A percentile compares a stretch with the other conserved stretches of the same genome.
These are phyloP conservation scores for Dryadula phaetusa DNA, from an alignment of 2,888 invertebrate genomes.

Conservation along the genomic window DNA sequence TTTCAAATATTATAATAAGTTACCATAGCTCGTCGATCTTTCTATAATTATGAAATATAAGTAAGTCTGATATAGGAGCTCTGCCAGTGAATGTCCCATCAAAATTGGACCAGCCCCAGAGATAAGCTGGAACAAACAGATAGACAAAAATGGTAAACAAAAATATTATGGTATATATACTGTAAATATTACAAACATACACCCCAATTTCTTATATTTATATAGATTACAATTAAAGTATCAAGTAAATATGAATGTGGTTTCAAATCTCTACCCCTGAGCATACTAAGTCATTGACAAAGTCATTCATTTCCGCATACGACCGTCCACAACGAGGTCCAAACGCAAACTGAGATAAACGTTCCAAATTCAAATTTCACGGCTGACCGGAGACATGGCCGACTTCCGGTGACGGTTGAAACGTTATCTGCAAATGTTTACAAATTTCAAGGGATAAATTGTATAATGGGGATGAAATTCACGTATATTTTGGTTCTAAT, in stretches of 20 bases:
- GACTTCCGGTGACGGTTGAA: constrained; percentile 57
- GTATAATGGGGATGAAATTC: background rate
- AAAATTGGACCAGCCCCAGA: too few species aligned
- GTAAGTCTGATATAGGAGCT: too few species aligned
- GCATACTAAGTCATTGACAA: constrained; percentile 21
- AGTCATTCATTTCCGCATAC: constrained; percentile 64
- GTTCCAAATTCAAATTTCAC: constrained; percentile 81
- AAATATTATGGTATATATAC: too few species aligned
- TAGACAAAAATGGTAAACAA: too few species aligned
- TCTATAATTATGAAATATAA: too few species aligned
- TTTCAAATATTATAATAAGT: too few species aligned
- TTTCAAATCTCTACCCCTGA: background rate
- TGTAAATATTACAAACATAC: too few species aligned
- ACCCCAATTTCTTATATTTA: too few species aligned
- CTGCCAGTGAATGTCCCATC: too few species aligned
- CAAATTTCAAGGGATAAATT: constrained; percentile 9
- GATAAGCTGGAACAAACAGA: too few species aligned
- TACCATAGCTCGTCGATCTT: too few species aligned
- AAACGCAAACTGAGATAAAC: constrained; percentile 67
- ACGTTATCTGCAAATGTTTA: constrained; percentile 19
- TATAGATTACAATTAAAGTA: background rate
- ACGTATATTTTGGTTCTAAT: background rate
- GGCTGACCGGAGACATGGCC: constrained; percentile 76
- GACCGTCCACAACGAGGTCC: constrained; percentile 68
- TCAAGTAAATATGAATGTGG: background rate